Percentiles rank a stretch among this genome's conserved stretches.
Evolutionary conservation across 2,888 invertebrate species (phyloP).

Genomic region (Theodoxus fluviatilis): DNA sequence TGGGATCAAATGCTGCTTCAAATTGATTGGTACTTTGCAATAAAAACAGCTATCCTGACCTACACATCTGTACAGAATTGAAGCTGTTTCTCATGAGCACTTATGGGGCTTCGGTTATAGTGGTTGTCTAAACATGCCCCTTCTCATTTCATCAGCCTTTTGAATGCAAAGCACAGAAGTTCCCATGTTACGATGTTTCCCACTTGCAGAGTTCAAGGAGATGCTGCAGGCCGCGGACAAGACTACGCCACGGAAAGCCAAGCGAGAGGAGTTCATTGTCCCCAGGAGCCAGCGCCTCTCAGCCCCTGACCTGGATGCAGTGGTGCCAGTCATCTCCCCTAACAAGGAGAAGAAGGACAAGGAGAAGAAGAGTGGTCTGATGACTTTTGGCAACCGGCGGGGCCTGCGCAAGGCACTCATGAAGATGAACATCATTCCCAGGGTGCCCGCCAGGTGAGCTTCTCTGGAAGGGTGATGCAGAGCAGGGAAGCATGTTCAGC

Average conservation of each 20-base stretch:
- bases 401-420: conserved; percentile 87
- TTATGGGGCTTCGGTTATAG: too few species aligned
- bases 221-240: conserved; percentile 81
- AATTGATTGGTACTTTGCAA: not conserved
- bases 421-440: conserved; percentile 75
- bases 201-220: conserved; percentile 72
- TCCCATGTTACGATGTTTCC: not conserved
- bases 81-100: too few species aligned
- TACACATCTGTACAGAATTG: too few species aligned
- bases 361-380: conserved; percentile 72
- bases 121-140: too few species aligned
- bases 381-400: conserved; percentile 87
- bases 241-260: conserved; percentile 75
- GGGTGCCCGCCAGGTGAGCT: conserved; percentile 32
- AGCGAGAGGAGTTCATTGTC: conserved; percentile 72
- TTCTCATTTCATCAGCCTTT: too few species aligned
- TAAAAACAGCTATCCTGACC: too few species aligned
- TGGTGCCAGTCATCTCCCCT: conserved; percentile 31
- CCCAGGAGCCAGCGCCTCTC: conserved; percentile 76
- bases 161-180: too few species aligned
- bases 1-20: not conserved
- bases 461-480: not conserved
- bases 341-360: conserved; percentile 65
- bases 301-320: conserved; percentile 73
- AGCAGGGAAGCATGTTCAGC: not conserved